Conservation (phyloP, 1,140 invertebrate species). For the roundworm (Caenorhabditis elegans) region WBcel235 BX284602.5:10457001-10457500, state of each 20-base stretch:
- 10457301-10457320: background rate
- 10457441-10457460: background rate
- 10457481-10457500: too few relatives aligned
- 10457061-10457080: background rate
- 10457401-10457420: background rate
- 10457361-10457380: background rate
- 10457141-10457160: too few relatives aligned
- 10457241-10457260: background rate
- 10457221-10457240: background rate
- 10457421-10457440: background rate
- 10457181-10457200: too few relatives aligned
- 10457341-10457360: constrained; percentile 5
- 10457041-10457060: background rate
- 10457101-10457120: too few relatives aligned
- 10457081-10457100: too few relatives aligned
- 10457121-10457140: too few relatives aligned
- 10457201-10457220: too few relatives aligned
- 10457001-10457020: background rate
- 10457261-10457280: too few relatives aligned
- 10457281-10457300: background rate
- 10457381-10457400: background rate
- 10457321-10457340: constrained; percentile 14
- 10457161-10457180: too few relatives aligned
- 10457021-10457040: background rate
- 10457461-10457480: background rate